Evolutionary conservation across 2,797 vertebrate genomes (phyloP).

Genomic region (Artibeus lituratus): DNA sequence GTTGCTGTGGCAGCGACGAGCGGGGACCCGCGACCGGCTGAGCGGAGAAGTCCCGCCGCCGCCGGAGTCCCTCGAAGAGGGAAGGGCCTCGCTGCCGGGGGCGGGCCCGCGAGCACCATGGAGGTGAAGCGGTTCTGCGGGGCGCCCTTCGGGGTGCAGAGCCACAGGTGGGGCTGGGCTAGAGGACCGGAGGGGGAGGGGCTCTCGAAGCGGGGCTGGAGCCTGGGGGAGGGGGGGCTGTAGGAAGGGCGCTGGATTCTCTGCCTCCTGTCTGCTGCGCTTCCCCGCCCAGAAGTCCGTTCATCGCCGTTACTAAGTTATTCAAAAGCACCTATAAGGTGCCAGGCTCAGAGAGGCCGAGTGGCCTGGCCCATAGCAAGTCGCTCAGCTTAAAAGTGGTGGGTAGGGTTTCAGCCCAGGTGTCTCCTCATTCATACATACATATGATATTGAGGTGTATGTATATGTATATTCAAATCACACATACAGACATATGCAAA

Average conservation of each 20-base stretch:
- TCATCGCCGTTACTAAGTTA: neutral
- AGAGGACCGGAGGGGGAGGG: too few relatives aligned
- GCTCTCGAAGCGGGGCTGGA: neutral
- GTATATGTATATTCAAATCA: neutral
- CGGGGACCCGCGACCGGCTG: neutral
- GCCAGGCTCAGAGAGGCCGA: neutral
- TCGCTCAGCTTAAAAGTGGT: neutral
- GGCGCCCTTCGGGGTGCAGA: conserved; percentile 71
- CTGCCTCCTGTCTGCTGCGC: rapidly evolving
- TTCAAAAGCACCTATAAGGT: neutral
- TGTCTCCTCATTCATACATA: neutral
- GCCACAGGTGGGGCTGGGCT: conserved; percentile 69
- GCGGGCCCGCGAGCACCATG: neutral
- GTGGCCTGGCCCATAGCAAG: neutral
- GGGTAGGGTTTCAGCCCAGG: neutral
- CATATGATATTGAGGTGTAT: neutral
- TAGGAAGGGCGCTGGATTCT: rapidly evolving
- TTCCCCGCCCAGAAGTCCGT: neutral
- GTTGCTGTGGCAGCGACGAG: conserved; percentile 60
- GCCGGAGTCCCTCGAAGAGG: too few relatives aligned
- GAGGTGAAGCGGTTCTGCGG: conserved; percentile 58
- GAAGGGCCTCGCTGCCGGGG: neutral
- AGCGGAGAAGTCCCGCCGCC: too few relatives aligned
- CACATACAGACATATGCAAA: neutral
- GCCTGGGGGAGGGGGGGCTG: rapidly evolving